Evolutionary conservation across 2,888 invertebrate genomes (phyloP), one percentile per base, ranked within the genome.

Genomic region (Epirrhoe tristata): DNA sequence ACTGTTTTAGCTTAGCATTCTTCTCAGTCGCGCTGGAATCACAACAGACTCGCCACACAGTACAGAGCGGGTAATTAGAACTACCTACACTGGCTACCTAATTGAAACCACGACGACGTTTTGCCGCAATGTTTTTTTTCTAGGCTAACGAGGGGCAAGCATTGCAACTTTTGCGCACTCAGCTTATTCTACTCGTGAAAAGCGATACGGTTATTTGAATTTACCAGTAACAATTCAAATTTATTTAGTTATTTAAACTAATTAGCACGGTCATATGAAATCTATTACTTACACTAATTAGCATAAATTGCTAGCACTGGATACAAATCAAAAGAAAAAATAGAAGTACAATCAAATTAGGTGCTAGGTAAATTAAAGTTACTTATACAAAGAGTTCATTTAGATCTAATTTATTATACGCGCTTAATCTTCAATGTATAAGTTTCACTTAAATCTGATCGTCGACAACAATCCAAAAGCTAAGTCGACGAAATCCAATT

Each of bases 41-140:
- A 66, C 60, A 58, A 64, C 51, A 64, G 62, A 68, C 58, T 64
- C 53, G 8, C 61, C 62, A 48, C 66, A 66, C 58, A 36, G 60
- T 56, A 32, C 61, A 43, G 54, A 52, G 46, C 32, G 51, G 54
- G 81, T 86, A 84, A 85, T 84, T 85, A 86, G 81, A 79, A 73
- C 73, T 73, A 75, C 74, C 72, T 67, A 67, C 73, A 72, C 61
- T 71, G 61, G 75, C 72, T 77, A 78, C 79, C 81, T 87, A 87
- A 87, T 88, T 88, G 87, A 89, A 87, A 87, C 86, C 85, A 78
- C 87, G 81, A 79, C 80, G 80, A 79, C 79, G 77, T 80, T 81
- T 81, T 81, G 76, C 79, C 76, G 72, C 76, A 70, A 73, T 70
- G 68, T 67, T 83, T 85, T 84, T 73, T 72, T 48, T 72, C 68